Base-by-base conservation (phyloP, 2,888 invertebrate genomes). In the Pharmacophagus antenor region DNA sequence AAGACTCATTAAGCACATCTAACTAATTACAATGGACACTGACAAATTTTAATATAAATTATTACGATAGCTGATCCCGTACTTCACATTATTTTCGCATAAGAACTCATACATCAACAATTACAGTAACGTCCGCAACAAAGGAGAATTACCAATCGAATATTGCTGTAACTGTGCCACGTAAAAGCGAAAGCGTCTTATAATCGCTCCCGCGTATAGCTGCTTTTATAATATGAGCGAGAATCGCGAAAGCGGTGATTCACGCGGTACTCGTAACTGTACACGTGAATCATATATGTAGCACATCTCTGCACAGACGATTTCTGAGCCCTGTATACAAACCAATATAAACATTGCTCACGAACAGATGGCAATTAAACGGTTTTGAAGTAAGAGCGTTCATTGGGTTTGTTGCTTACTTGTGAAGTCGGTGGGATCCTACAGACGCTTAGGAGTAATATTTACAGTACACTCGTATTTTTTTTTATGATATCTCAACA, bases 241-340 rank as follows among this genome's bases (percentile, higher is more conserved):
- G 73, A 82, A 82, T 76, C 80, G 80, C 76, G 82, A 86, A 86
- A 84, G 81, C 83, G 73, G 71, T 85, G 82, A 86, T 74, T 85
- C 85, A 85, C 70, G 77, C 76, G 76, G 74, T 78, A 77, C 77
- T 62, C 68, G 65, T 65, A 65, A 66, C 67, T 67, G 66, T 63
- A 73, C 70, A 70, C 64, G 64, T 68, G 68, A 70, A 65, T 65
- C 65, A 70, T 63, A 62, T 67, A 67, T 63, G 61, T 60, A 58
- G 64, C 65, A 66, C 65, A 65, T 65, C 63, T 68, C 65, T 52
- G 64, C 66, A 69, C 67, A 64, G 62, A 68, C 27, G 51, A 44
- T 44, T 37, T 21, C 23, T 7, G n/a, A 37, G 55, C 25, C n/a
- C 56, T 41, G 51, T 47, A 49, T 37, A 47, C 47, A 22, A 55